Evolutionary conservation across 2,113 vertebrate genomes (phyloP), one percentile per base, ranked within the genome.

Genomic region (Leiothrix lutea): DNA sequence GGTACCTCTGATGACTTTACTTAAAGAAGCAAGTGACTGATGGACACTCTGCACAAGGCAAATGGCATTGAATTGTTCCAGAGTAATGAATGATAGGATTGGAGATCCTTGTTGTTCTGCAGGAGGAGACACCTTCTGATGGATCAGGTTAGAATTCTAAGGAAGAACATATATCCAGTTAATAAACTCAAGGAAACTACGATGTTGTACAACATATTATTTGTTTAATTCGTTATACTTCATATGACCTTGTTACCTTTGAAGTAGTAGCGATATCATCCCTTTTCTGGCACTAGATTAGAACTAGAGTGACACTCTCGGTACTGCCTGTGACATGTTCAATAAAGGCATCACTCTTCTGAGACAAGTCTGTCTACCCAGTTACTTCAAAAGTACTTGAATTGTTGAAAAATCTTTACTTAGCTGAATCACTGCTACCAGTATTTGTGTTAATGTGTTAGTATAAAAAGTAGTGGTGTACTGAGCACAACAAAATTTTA

Each of bases 1-100:
- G 22, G 98, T 98, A 69, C 99, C 99, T 97, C 99, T 98, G 97
- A 99, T 99, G 88, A 99, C 99, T 96, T 99, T 99, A 96, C 99
- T 99, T 96, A 99, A 98, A 47, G 99, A 98, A 54, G 99, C 99
- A 94, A 99, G 98, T 8, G 99, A 99, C 44, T 99, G 99, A 97
- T 99, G 99, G 66, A 99, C 98, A 80, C 97, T 98, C 95, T 99
- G 99, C 53, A 99, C 98, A 89, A 99, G 97, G 58, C 98, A 98
- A 80, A 99, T 97, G 36, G 98, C 99, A 83, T 98, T 99, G 96
- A 98, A 99, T 47, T 99, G 99, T 71, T 99, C 99, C 88, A 99
- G 97, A 70, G 97, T 47, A 90, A 99, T 97, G 94, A 99, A 99
- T 4, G 99, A 99, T 36, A 99, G 88, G 57, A 99, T 91, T 5